These are phyloP conservation scores for Amblyteles armatorius DNA, from an alignment of 2,888 invertebrate species.

Conservation along the genomic window DNA sequence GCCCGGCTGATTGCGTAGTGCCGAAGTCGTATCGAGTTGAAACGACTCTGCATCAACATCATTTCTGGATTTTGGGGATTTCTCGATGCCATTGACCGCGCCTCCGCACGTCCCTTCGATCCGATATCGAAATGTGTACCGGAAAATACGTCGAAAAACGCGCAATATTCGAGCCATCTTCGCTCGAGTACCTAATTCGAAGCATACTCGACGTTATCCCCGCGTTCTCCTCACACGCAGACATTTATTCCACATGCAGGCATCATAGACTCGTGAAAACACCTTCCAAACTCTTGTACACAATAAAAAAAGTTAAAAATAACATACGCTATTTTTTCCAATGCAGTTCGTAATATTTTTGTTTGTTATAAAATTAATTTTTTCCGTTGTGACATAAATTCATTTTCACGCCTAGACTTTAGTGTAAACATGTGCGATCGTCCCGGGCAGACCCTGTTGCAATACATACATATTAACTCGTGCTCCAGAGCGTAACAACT, in stretches of 20 bases:
- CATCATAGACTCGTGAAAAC: too few relatives aligned
- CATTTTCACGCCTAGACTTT: slow-evolving; percentile 15
- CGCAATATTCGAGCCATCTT: too few relatives aligned
- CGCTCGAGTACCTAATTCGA: too few relatives aligned
- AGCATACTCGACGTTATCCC: too few relatives aligned
- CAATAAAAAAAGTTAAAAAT: too few relatives aligned
- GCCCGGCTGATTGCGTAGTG: background rate
- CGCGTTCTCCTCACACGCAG: too few relatives aligned
- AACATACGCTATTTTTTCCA: background rate
- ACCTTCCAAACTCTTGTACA: too few relatives aligned
- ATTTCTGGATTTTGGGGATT: background rate
- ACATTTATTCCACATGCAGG: too few relatives aligned
- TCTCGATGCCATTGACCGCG: too few relatives aligned
- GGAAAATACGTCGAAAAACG: too few relatives aligned
- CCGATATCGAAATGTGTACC: background rate
- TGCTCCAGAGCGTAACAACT: slow-evolving; percentile 51
- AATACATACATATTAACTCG: slow-evolving; percentile 54
- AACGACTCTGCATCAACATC: background rate
- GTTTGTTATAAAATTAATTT: slow-evolving; percentile 10
- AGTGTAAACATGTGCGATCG: slow-evolving; percentile 16
- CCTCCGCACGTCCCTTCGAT: background rate
- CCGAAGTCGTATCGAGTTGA: background rate
- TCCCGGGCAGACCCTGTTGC: slow-evolving; percentile 33
- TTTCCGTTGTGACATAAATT: slow-evolving; percentile 10
- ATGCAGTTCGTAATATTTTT: slow-evolving; percentile 1